Percentiles rank a stretch among this genome's conserved stretches.
Conservation (phyloP, 2,797 vertebrate genomes). For the Crypturellus tataupa region DNA sequence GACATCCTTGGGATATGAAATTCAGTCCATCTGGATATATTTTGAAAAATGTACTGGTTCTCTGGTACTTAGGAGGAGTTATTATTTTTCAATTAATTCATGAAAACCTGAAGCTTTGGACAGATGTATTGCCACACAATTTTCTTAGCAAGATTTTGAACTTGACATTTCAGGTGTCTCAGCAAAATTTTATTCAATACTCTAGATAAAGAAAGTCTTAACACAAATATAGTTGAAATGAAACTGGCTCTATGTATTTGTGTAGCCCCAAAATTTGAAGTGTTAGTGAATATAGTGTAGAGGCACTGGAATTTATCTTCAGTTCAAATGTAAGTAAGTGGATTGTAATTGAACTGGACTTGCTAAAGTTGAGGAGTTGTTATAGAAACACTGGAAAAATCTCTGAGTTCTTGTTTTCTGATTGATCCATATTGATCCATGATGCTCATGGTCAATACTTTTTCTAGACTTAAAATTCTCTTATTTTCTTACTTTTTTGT, state of each 20-base stretch:
- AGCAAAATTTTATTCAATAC: neutral
- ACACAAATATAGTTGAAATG: neutral
- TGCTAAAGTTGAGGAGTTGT: neutral
- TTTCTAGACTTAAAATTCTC: neutral
- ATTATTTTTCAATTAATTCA: neutral
- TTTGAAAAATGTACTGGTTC: neutral
- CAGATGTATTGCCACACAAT: neutral
- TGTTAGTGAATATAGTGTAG: neutral
- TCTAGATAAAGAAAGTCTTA: neutral
- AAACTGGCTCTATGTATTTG: neutral
- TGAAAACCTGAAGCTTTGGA: neutral
- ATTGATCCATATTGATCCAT: neutral
- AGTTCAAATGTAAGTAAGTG: neutral
- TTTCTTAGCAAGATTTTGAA: neutral
- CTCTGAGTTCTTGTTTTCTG: neutral
- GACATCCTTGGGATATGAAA: neutral
- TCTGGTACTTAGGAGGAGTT: neutral
- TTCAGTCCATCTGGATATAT: neutral
- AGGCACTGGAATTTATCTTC: neutral
- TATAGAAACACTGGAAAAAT: neutral
- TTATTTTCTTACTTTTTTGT: neutral
- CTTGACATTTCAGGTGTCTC: neutral
- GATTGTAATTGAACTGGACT: neutral
- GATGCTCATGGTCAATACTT: neutral
- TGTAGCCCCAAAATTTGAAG: neutral